Percentiles rank a stretch among this genome's conserved stretches.
Evolutionary conservation across 2,888 invertebrate genomes (phyloP).

Genomic region (Liodrosophila aerea): DNA sequence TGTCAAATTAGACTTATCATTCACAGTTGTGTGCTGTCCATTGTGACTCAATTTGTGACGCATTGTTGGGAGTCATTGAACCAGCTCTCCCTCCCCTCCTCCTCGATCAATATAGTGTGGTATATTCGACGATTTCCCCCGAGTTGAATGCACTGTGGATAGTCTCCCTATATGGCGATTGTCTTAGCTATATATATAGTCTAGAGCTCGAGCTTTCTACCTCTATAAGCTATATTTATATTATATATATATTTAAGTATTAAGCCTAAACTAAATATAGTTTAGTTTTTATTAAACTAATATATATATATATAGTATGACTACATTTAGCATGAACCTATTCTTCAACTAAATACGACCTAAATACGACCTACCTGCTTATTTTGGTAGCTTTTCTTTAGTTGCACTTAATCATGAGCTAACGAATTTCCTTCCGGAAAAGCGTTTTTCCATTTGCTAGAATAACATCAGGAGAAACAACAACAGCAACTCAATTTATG

Average conservation of each 20-base stretch:
- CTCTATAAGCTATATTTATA: no score
- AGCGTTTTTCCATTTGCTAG: constrained; percentile 58
- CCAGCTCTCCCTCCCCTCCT: constrained; percentile 5
- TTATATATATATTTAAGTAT: no score
- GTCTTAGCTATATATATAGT: constrained; percentile 30
- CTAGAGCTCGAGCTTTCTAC: neutral
- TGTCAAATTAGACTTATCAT: constrained; percentile 70
- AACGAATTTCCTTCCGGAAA: constrained; percentile 64
- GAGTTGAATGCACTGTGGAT: constrained; percentile 50
- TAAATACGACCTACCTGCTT: no score
- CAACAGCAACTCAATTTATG: constrained; percentile 5
- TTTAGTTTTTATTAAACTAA: no score
- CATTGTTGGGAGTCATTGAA: constrained; percentile 25
- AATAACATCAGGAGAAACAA: constrained; percentile 41
- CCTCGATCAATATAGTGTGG: neutral
- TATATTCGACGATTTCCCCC: constrained; percentile 22
- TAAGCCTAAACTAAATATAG: no score
- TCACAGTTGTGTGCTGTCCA: constrained; percentile 44
- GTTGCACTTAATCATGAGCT: constrained; percentile 13
- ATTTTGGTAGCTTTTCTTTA: constrained; percentile 10
- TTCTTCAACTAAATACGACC: neutral
- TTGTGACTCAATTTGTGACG: constrained; percentile 40
- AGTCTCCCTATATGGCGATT: constrained; percentile 35
- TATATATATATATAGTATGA: no score
- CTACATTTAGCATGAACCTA: no score